phyloP scores from a whole-genome alignment of 2,113 vertebrate species.

The Callipepla squamata region DNA sequence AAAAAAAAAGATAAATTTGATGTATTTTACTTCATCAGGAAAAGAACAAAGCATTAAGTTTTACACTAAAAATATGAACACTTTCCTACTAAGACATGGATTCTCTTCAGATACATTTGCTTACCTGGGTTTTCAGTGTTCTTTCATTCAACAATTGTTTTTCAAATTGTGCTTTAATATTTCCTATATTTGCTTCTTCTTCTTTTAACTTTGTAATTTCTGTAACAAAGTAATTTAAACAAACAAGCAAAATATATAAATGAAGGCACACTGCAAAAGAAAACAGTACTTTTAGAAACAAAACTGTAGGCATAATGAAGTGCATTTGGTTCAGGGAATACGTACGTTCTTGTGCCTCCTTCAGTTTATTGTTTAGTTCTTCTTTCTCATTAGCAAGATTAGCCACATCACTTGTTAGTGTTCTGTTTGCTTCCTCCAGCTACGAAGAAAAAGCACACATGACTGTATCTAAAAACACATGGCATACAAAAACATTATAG shows the following conservation, averaged over 20 bases:
- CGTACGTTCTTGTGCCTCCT: conserved; percentile 89
- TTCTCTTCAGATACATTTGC: background rate
- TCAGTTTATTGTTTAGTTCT: conserved; percentile 95
- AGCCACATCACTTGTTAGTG: conserved; percentile 93
- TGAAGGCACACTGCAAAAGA: background rate
- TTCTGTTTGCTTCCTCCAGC: conserved; percentile 97
- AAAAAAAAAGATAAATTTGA: background rate
- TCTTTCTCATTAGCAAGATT: conserved; percentile 98
- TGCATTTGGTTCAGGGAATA: conserved; percentile 22
- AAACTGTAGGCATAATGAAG: background rate
- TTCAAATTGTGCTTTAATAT: conserved; percentile 89
- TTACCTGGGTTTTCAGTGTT: conserved; percentile 95
- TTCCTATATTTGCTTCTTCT: conserved; percentile 84
- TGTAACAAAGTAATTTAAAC: conserved; percentile 55
- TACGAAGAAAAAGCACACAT: conserved; percentile 42
- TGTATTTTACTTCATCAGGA: background rate
- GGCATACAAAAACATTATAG: background rate
- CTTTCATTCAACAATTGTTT: conserved; percentile 94
- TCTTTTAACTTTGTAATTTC: conserved; percentile 87
- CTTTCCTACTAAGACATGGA: background rate
- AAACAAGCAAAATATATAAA: background rate
- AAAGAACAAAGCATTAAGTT: background rate
- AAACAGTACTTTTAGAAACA: background rate
- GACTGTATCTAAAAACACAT: background rate
- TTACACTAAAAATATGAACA: background rate